Base-by-base conservation (phyloP, 2,888 invertebrate genomes). In the Vesta saturnalis region DNA sequence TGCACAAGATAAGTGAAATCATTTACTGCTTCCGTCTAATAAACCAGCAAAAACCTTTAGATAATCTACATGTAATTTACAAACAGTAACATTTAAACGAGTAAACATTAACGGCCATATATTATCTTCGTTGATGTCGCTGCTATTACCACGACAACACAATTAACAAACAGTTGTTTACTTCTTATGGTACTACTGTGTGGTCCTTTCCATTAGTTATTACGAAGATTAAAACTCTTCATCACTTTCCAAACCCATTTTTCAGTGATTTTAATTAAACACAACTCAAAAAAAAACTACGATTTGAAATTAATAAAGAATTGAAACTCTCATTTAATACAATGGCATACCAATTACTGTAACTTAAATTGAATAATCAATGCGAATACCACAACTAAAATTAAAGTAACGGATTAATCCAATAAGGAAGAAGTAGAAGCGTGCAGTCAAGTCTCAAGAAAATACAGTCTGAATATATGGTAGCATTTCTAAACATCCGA, bases 111-210 rank as follows among this genome's bases (percentile, higher is more conserved):
- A 60, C 19, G 52, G 49, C 16, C 47, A 60, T 60, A 49, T 49
- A 60, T 60, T 60, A 60, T 49, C 23, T 23, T 21, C 49, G 47
- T 22, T 14, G 49, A 60, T 47, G 23, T 49, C 49, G 19, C 23
- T 49, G 19, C 60, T 30, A 15, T 60, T 62, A 21, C 18, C 21
- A 62, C 54, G 61, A 61, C 62, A 62, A 39, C 43, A 62, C 62
- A 62, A 62, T 62, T 62, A 62, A 62, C 61, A 61, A 62, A 62
- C 52, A 23, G 52, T 62, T 52, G 52, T 52, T 52, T 21, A 52
- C 52, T 52, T 52, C 52, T 52, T 52, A 52, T 52, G 52, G 52
- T 19, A 52, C 21, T 52, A 52, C 52, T 19, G 52, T 52, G 52
- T 52, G 52, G 52, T 18, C 52, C 22, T 12, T 52, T 52, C 52